phyloP scores from a whole-genome alignment of 2,888 invertebrate species.

The Axea sp. region DNA sequence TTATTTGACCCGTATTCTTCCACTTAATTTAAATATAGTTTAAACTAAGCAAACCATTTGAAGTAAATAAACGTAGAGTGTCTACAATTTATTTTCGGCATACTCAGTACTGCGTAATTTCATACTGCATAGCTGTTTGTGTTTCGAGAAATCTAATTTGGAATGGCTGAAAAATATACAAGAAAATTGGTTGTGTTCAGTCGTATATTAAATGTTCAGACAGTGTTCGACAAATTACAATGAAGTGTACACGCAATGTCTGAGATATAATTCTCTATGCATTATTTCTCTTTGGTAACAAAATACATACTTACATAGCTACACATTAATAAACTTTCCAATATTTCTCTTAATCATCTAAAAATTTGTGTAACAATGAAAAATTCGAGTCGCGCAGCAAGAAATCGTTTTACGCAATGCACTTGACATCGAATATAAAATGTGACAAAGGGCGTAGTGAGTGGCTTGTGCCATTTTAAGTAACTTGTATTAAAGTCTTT shows the following conservation, averaged over 20 bases:
- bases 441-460: constrained; percentile 63
- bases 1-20: constrained; percentile 58
- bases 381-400: constrained; percentile 52
- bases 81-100: constrained; percentile 16
- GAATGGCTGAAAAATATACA: not conserved
- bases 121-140: constrained; percentile 1
- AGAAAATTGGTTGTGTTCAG: not conserved
- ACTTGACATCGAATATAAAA: constrained; percentile 60
- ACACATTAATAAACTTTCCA: constrained; percentile 57
- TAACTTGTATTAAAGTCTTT: constrained; percentile 77
- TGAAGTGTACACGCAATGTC: constrained; percentile 25
- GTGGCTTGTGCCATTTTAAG: constrained; percentile 66
- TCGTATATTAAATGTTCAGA: constrained; percentile 15
- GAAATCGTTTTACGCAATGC: constrained; percentile 53
- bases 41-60: constrained; percentile 18
- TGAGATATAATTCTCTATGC: constrained; percentile 36
- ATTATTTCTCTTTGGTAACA: constrained; percentile 35
- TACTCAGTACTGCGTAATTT: constrained; percentile 4
- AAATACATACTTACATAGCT: constrained; percentile 54
- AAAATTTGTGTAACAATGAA: constrained; percentile 57
- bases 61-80: constrained; percentile 11
- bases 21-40: constrained; percentile 48
- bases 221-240: constrained; percentile 31
- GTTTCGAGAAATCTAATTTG: constrained; percentile 4
- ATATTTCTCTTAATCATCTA: constrained; percentile 58